phyloP scores from a whole-genome alignment of 2,888 invertebrate species.

The Polymixis flavicincta region DNA sequence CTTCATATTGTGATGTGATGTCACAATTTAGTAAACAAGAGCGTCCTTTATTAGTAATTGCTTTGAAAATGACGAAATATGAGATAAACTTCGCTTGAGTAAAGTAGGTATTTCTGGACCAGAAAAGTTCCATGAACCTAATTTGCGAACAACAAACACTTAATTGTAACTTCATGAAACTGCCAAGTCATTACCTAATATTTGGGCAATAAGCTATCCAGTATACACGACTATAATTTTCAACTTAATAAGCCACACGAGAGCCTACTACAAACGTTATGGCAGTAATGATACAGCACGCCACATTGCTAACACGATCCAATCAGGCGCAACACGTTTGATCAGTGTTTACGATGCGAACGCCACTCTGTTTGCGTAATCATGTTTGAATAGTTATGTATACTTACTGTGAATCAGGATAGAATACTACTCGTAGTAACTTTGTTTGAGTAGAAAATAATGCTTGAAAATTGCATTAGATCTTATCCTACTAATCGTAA shows the following conservation, averaged over 20 bases:
- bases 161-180: neutral
- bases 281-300: constrained; percentile 21
- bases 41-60: neutral
- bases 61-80: constrained; percentile 1
- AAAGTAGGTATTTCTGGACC: neutral
- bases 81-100: neutral
- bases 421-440: neutral
- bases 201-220: neutral
- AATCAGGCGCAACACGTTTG: constrained; percentile 51
- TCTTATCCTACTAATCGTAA: too few relatives aligned
- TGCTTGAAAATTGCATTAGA: too few relatives aligned
- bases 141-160: neutral
- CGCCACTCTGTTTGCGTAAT: constrained; percentile 10
- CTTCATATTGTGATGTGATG: neutral
- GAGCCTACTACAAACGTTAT: neutral
- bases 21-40: neutral
- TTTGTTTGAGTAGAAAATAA: neutral
- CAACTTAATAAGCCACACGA: neutral
- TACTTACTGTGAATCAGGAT: constrained; percentile 18
- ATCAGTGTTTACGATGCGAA: constrained; percentile 37
- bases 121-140: neutral
- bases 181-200: neutral
- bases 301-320: constrained; percentile 48
- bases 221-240: neutral
- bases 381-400: neutral